Percentiles rank a stretch among this genome's conserved stretches.
These are phyloP conservation scores for Girardia tigrina DNA, from an alignment of 2,888 invertebrate genomes.

Conservation along the genomic window DNA sequence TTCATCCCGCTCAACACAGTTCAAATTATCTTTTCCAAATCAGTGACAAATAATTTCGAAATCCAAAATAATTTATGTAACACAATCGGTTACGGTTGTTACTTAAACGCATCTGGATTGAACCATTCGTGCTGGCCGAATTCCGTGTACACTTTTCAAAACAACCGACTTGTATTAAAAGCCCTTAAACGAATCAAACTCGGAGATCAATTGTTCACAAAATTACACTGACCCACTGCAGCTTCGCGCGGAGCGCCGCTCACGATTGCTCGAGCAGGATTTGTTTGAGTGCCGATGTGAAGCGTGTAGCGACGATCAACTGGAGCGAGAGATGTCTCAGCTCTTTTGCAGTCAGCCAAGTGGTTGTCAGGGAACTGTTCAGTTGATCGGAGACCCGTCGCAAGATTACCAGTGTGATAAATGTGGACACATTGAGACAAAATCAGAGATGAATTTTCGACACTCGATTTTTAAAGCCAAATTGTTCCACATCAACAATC, in stretches of 20 bases:
- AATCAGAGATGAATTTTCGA: neutral
- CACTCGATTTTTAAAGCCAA: neutral
- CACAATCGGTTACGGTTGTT: too few relatives aligned
- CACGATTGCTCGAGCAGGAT: neutral
- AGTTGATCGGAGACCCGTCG: neutral
- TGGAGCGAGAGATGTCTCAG: constrained; percentile 15
- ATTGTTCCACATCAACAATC: neutral
- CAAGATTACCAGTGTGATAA: neutral
- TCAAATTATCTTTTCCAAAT: too few relatives aligned
- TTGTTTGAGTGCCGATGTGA: neutral
- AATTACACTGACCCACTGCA: neutral
- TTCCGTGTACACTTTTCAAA: neutral
- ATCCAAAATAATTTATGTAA: too few relatives aligned
- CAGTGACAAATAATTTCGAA: too few relatives aligned
- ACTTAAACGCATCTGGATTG: neutral
- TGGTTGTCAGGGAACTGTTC: neutral
- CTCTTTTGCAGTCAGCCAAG: neutral
- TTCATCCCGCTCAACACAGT: too few relatives aligned
- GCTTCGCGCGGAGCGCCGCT: neutral
- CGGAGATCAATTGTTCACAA: neutral
- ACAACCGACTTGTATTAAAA: neutral
- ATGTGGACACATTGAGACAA: neutral
- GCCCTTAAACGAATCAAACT: neutral
- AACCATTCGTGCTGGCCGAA: constrained; percentile 13
- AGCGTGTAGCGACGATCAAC: neutral